Evolutionary conservation across 2,113 vertebrate genomes (phyloP).

Genomic region (Pteropus alecto): DNA sequence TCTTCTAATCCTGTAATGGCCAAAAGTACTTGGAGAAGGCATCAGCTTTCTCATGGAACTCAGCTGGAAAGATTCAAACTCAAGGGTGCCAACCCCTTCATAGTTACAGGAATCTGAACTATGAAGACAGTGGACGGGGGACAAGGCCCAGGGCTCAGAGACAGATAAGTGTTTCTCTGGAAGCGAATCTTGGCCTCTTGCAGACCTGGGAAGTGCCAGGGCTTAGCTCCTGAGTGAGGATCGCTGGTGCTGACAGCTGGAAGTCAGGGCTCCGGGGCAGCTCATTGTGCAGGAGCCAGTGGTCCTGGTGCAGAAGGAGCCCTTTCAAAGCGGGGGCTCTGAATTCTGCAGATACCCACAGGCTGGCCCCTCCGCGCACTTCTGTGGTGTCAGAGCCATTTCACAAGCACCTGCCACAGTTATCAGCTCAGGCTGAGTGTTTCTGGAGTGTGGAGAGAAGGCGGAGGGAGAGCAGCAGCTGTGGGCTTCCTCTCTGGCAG

Average conservation of each 20-base stretch:
- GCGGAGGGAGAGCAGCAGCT: not conserved
- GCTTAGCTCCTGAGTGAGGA: conserved; percentile 46
- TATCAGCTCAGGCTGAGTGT: conserved; percentile 12
- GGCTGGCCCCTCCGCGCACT: not conserved
- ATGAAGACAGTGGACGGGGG: not conserved
- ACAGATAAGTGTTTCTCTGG: conserved; percentile 46
- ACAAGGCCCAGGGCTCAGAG: conserved; percentile 5
- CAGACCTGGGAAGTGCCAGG: conserved; percentile 17
- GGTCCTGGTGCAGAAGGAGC: not conserved
- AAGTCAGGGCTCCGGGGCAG: not conserved
- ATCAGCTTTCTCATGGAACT: not conserved
- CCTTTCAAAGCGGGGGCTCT: not conserved
- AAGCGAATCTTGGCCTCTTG: conserved; percentile 47
- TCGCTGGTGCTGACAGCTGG: not conserved
- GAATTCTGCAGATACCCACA: not conserved
- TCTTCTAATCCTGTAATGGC: not conserved
- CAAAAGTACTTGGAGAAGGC: not conserved
- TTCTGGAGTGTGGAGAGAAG: conserved; percentile 32
- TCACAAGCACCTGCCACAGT: not conserved
- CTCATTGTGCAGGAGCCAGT: not conserved
- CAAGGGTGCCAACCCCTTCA: not conserved
- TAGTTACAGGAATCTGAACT: conserved; percentile 43
- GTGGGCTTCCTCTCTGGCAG: not conserved
- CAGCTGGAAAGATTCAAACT: not conserved
- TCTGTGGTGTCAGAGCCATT: conserved; percentile 11